Conservation (phyloP, 2,888 invertebrate species). For the Aelia acuminata region DNA sequence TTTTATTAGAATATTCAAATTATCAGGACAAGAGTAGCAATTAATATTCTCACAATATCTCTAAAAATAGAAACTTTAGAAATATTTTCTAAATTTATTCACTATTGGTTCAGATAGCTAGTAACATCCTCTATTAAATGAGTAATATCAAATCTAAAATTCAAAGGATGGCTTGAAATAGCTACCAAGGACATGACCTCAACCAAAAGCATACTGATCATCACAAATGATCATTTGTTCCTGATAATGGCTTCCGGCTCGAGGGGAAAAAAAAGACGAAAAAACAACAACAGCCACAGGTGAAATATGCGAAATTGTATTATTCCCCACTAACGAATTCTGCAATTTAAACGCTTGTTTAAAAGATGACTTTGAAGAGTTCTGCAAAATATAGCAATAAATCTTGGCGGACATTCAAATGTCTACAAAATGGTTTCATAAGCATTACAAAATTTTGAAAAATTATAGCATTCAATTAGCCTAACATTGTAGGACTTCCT, state of each 20-base stretch:
- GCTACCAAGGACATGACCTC: conserved; percentile 15
- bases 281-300: not conserved
- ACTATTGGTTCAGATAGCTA: not conserved
- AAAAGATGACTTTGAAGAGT: not conserved
- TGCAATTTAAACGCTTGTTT: not conserved
- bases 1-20: too few relatives aligned
- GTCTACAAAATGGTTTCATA: not conserved
- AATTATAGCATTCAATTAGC: not conserved
- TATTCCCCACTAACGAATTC: not conserved
- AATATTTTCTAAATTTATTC: not conserved
- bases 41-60: too few relatives aligned
- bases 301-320: conserved; percentile 4
- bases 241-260: not conserved
- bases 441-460: not conserved
- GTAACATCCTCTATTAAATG: not conserved
- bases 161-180: conserved; percentile 1
- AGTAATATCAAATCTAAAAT: not conserved
- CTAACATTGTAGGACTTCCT: too few relatives aligned
- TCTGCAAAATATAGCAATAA: not conserved
- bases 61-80: too few relatives aligned
- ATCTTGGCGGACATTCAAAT: not conserved
- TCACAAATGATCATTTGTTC: conserved; percentile 26
- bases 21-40: too few relatives aligned
- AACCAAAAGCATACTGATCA: conserved; percentile 5
- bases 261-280: not conserved